Conservation (phyloP, 2,113 vertebrate genomes). For the Patagioenas fasciata region DNA sequence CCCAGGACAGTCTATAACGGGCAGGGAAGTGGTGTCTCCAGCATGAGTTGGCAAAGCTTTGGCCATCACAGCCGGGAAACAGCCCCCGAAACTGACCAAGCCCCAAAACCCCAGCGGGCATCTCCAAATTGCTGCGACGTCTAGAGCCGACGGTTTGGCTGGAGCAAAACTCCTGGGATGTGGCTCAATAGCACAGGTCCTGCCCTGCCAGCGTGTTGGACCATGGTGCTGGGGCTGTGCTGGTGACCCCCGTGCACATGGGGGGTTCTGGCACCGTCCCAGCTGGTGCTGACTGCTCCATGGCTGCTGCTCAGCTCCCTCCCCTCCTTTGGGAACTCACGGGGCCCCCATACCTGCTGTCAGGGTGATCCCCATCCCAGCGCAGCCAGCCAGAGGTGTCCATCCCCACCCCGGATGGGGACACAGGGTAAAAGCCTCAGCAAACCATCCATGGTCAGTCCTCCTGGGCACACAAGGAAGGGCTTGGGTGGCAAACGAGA, state of each 20-base stretch:
- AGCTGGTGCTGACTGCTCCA: background rate
- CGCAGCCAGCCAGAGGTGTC: background rate
- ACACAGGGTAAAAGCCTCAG: background rate
- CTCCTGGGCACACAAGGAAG: background rate
- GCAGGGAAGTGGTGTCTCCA: background rate
- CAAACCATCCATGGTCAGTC: background rate
- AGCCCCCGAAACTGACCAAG: background rate
- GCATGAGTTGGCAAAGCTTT: background rate
- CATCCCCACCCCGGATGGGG: background rate
- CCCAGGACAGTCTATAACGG: background rate
- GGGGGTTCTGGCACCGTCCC: background rate
- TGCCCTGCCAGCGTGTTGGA: fast-evolving
- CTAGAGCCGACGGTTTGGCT: background rate
- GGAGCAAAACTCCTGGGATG: background rate
- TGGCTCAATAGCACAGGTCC: fast-evolving
- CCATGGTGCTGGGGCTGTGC: fast-evolving
- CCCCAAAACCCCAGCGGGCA: background rate
- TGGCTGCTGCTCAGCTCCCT: background rate
- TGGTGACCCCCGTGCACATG: fast-evolving
- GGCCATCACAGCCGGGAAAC: background rate
- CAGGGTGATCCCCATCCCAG: background rate
- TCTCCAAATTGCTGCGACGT: background rate
- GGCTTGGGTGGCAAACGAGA: background rate
- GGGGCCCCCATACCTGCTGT: background rate
- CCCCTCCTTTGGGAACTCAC: background rate